Percentiles rank a stretch among this genome's conserved stretches.
phyloP scores from a whole-genome alignment of 2,888 invertebrate genomes.

The Agrypnus murinus region DNA sequence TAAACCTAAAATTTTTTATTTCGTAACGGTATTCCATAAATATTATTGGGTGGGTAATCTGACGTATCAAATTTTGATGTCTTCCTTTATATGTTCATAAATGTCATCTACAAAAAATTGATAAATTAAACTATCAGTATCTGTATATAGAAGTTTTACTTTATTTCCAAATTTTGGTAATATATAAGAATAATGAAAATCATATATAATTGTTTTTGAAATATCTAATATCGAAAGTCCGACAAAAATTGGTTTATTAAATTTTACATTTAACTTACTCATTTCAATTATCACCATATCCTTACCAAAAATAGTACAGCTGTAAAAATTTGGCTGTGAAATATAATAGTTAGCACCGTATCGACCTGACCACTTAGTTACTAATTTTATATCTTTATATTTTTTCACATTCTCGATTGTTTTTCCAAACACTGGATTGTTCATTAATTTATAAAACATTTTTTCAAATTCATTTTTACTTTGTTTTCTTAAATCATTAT shows the following conservation, averaged over 20 bases:
- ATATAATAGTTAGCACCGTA: conserved; percentile 51
- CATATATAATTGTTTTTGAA: conserved; percentile 52
- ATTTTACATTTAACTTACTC: conserved; percentile 45
- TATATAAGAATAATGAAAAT: conserved; percentile 56
- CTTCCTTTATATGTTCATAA: conserved; percentile 44
- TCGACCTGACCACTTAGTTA: conserved; percentile 56
- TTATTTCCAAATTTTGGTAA: conserved; percentile 40
- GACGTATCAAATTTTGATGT: conserved; percentile 57
- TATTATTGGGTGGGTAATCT: conserved; percentile 48
- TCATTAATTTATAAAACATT: conserved; percentile 48
- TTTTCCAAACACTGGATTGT: conserved; percentile 61
- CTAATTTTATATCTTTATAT: conserved; percentile 62
- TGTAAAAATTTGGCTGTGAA: conserved; percentile 47
- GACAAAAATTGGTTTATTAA: conserved; percentile 56
- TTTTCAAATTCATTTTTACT: conserved; percentile 40
- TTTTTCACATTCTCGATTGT: conserved; percentile 68
- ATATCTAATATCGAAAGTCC: conserved; percentile 56
- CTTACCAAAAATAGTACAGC: conserved; percentile 34
- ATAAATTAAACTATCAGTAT: conserved; percentile 51
- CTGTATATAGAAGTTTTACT: conserved; percentile 54
- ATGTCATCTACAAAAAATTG: conserved; percentile 36
- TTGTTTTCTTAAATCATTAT: conserved; percentile 53
- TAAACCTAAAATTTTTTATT: conserved; percentile 61
- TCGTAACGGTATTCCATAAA: conserved; percentile 52
- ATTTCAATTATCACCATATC: conserved; percentile 45